Conservation (phyloP, 2,113 vertebrate genomes). For the Axis porcinus region DNA sequence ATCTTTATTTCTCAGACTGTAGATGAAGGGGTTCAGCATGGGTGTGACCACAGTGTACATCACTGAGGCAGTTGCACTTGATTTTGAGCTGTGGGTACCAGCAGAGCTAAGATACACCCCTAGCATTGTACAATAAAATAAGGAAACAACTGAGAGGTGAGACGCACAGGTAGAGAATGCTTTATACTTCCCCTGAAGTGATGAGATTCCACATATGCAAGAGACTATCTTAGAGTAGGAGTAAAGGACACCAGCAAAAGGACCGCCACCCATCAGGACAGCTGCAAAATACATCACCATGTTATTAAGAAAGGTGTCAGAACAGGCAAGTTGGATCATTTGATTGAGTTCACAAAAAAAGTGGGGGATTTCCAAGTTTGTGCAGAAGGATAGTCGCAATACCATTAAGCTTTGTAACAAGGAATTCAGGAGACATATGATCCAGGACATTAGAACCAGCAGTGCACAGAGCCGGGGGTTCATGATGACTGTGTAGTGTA, state of each 20-base stretch:
- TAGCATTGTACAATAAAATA: constrained; percentile 23
- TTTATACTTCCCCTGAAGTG: neutral
- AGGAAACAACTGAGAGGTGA: constrained; percentile 4
- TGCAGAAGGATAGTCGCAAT: neutral
- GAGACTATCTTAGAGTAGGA: neutral
- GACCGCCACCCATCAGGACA: neutral
- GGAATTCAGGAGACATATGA: neutral
- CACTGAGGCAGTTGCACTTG: neutral
- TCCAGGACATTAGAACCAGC: neutral
- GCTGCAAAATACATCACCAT: neutral
- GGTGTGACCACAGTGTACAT: neutral
- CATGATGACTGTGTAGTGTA: neutral
- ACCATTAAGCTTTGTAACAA: neutral
- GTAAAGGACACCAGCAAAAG: neutral
- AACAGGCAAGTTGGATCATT: neutral
- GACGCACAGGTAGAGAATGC: constrained; percentile 17
- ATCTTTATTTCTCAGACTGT: constrained; percentile 13
- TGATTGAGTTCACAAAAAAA: constrained; percentile 39
- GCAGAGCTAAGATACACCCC: constrained; percentile 12
- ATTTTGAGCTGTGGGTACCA: neutral
- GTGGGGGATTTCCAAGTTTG: neutral
- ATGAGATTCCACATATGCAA: neutral
- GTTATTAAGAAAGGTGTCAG: neutral
- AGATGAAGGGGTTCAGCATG: constrained; percentile 49
- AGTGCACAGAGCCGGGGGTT: neutral